Evolutionary conservation across 2,888 invertebrate genomes (phyloP), one percentile per base, ranked within the genome.

Genomic region (Minunthozetes semirufus): DNA sequence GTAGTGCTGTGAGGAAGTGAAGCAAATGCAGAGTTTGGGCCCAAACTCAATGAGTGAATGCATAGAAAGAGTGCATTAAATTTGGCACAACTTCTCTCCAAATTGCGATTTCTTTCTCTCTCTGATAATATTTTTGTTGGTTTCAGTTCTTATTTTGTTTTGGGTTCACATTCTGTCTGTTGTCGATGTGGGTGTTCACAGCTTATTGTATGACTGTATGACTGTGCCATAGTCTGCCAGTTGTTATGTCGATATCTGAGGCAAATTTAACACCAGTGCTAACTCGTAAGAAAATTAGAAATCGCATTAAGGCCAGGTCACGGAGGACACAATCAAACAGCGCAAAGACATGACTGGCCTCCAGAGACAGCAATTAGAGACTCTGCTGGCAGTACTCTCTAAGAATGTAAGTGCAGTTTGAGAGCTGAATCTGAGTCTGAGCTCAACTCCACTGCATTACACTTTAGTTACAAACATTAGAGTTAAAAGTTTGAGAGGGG

Each of bases 261-360:
- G 48, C 59, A 42, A 46, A 68, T 46, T 48, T 70, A 70, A 19
- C 42, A 38, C n/a, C n/a, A 48, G 48, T 66, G 38, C 38, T 66
- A 66, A 66, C 46, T 70, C 25, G 22, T 6, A 46, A 70, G 70
- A 70, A 70, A 70, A 70, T 70, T 70, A 70, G 70, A 70, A 70
- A 70, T 70, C 70, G 70, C 70, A 70, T 70, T 70, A 70, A 70
- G 70, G 70, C n/a, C 46, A 70, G 70, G 70, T 70, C 70, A 70
- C 70, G 70, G 70, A 70, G 70, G 70, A 70, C 70, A 70, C 70
- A 46, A 46, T 70, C 70, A 70, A 46, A 70, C 46, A 19, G 70
- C 27, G 70, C 70, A 25, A 15, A 66, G 70, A 22, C 66, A 33
- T 70, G 46, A 70, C 70, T 70, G 70, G 42, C 70, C 70, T 46